Evolutionary conservation across 2,797 vertebrate species (phyloP), one percentile per base, ranked within the genome.

Genomic region (Pangasius macronema): DNA sequence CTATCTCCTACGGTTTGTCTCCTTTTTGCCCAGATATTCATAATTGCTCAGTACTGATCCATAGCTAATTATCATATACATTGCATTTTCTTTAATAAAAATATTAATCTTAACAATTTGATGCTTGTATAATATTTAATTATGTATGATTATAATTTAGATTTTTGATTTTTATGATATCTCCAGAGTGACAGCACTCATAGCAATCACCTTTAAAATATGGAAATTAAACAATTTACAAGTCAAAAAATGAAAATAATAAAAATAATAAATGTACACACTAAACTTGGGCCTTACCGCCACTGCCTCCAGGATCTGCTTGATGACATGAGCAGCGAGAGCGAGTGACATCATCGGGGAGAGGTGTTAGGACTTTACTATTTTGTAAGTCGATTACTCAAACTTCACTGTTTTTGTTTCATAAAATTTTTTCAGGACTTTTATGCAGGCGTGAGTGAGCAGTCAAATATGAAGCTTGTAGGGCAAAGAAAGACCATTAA

Each of bases 271-370:
- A 8, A 80, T 39, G 55, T 42, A 67, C 5, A 77, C 22, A 67
- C 1, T 65, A 27, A 81, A 27, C 1, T 53, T 30, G n/a, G 75
- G 72, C 87, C 90, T 96, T 94, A 98, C 97, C 93, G 93, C 95
- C 86, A 97, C 97, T 0, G 97, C 97, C 92, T 98, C 97, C 92
- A 98, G 94, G 91, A 98, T 98, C 93, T 98, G 97, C 65, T 97
- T 97, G 92, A 98, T 97, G 82, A 97, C 97, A 1, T 97, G 96
- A 0, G 97, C 97, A 0, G 97, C 97, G 0, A n/a, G n/a, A n/a
- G n/a, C n/a, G n/a, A n/a, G n/a, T n/a, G n/a, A n/a, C n/a, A n/a
- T n/a, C n/a, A n/a, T n/a, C n/a, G n/a, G n/a, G n/a, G n/a, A n/a
- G n/a, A n/a, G n/a, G n/a, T n/a, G n/a, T n/a, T n/a, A n/a, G n/a